Conservation (phyloP, 1,140 invertebrate species). For the Listronotus oregonensis region DNA sequence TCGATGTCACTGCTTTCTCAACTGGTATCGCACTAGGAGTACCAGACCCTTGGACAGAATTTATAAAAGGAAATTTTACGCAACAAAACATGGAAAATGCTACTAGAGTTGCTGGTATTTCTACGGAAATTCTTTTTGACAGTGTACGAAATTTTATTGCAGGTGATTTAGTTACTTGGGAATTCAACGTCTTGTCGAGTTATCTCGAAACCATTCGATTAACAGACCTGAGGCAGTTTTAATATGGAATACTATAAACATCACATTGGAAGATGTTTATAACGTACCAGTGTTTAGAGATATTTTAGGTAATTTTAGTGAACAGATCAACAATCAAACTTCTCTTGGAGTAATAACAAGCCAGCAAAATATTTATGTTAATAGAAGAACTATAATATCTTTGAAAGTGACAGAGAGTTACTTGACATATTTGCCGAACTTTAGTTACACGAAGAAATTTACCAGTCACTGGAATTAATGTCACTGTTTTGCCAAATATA, state of each 20-base stretch:
- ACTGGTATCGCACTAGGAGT: not conserved
- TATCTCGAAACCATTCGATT: constrained; percentile 1
- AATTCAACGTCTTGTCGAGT: constrained; percentile 7
- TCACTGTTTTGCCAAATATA: constrained; percentile 5
- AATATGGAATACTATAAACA: constrained; percentile 10
- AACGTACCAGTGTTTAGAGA: constrained; percentile 8
- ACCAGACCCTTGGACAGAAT: constrained; percentile 17
- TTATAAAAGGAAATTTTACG: constrained; percentile 21
- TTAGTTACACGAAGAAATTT: not conserved
- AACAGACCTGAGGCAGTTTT: constrained; percentile 5
- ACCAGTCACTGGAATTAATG: not conserved
- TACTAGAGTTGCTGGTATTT: not conserved
- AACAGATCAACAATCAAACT: not conserved
- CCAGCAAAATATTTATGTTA: constrained; percentile 2
- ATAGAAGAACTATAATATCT: constrained; percentile 9
- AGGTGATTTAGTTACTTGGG: not conserved
- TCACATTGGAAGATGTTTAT: constrained; percentile 12
- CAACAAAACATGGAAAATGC: constrained; percentile 2
- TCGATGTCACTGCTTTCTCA: constrained; percentile 8
- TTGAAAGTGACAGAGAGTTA: constrained; percentile 2
- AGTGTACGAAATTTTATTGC: constrained; percentile 5
- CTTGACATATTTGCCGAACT: constrained; percentile 14
- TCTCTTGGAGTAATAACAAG: constrained; percentile 13
- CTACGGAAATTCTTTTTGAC: constrained; percentile 12
- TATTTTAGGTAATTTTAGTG: constrained; percentile 1